Base-by-base conservation (phyloP, 2,888 invertebrate genomes). In the Brenthis hecate region DNA sequence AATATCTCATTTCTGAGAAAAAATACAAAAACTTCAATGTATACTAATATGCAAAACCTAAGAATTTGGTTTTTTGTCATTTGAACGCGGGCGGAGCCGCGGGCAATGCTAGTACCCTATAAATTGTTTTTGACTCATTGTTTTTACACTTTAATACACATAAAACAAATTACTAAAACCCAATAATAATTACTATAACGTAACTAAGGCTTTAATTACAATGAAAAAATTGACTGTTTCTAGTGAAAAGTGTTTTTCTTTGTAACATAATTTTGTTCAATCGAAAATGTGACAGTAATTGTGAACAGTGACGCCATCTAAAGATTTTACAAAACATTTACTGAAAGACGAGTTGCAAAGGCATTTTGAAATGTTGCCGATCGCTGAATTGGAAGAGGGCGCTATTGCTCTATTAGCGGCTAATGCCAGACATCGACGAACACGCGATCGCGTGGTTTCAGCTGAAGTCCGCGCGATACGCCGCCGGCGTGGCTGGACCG, bases 401-500 rank as follows among this genome's bases (percentile, higher is more conserved):
- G 90, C 91, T 80, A 84, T 84, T 68, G 81, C 77, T 71, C 78
- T 77, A 32, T 72, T 79, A 51, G 79, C 85, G 70, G 79, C 84
- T 64, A 83, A 78, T 72, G 81, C 87, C 70, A 85, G 89, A 13
- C 87, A 87, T 72, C 82, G 91, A 13, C 83, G 87, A 73, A 87
- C 86, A 13, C 87, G 92, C 51, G 91, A 91, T 73, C 87, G 92
- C 28, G 81, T 90, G 68, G 88, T 91, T 70, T 85, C 92, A 69
- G 91, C 92, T 79, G 92, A 92, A 85, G 85, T 86, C 78, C 86
- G 92, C 68, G 90, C 92, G 48, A 85, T 92, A 28, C 86, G 96
- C 63, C 94, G 96, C 67, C 89, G 95, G 58, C 92, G 96, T 60
- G 96, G 96, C 56, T 96, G 96, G 96, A 96, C 96, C 5, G 96